Evolutionary conservation across 2,113 vertebrate genomes (phyloP).

Genomic region (Indicator maculatus): DNA sequence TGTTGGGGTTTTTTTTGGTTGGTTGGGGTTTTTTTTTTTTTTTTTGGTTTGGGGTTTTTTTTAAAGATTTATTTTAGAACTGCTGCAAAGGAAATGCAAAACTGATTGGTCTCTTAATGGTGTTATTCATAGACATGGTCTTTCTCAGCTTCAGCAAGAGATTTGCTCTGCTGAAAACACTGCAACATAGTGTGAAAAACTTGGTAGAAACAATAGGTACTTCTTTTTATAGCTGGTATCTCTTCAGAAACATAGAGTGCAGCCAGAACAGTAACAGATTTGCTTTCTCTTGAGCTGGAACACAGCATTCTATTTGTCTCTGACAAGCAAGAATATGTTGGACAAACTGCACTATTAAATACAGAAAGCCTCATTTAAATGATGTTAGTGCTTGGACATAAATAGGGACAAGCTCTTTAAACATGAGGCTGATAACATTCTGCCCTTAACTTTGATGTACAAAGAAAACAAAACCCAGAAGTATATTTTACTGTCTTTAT

Average conservation of each 20-base stretch:
- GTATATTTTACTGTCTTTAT: background rate
- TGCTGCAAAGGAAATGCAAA: background rate
- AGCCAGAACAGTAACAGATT: slow-evolving; percentile 62
- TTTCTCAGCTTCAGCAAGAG: slow-evolving; percentile 24
- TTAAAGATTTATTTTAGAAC: background rate
- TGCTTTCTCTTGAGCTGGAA: slow-evolving; percentile 59
- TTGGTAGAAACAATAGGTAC: slow-evolving; percentile 58
- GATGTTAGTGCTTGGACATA: slow-evolving; percentile 45
- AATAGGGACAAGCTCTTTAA: slow-evolving; percentile 50
- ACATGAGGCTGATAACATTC: slow-evolving; percentile 34
- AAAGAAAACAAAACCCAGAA: background rate
- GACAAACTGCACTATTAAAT: slow-evolving; percentile 63
- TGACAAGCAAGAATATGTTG: slow-evolving; percentile 58
- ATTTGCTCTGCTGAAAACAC: slow-evolving; percentile 17
- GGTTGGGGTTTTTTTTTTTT: background rate
- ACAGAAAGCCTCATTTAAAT: slow-evolving; percentile 51
- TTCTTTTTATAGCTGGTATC: slow-evolving; percentile 57
- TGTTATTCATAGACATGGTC: slow-evolving; percentile 14
- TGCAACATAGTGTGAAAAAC: slow-evolving; percentile 38
- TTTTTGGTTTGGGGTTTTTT: background rate
- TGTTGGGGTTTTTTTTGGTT: background rate
- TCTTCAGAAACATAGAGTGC: slow-evolving; percentile 45
- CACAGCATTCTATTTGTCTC: slow-evolving; percentile 65
- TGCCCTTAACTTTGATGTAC: slow-evolving; percentile 26
- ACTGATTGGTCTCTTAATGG: slow-evolving; percentile 2